phyloP scores from a whole-genome alignment of 2,797 vertebrate species.

The Dermochelys coriacea region DNA sequence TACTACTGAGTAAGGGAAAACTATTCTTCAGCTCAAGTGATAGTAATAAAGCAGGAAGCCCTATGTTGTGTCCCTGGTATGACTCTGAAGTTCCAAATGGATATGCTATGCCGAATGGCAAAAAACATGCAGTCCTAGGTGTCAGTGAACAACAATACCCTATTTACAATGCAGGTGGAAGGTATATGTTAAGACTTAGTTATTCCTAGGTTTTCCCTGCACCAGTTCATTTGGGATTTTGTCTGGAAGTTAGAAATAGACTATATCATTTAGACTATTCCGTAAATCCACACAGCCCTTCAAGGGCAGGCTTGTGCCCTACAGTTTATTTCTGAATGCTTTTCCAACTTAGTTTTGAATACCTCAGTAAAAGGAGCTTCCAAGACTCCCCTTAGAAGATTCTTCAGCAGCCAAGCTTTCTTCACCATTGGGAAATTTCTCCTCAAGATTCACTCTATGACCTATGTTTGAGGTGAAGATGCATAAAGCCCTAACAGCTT shows the following conservation, averaged over 20 bases:
- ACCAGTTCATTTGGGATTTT: neutral
- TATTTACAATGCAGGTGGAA: neutral
- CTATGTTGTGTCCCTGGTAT: neutral
- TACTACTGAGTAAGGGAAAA: slow-evolving; percentile 7
- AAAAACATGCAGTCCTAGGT: neutral
- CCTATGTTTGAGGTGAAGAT: neutral
- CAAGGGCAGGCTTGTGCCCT: neutral
- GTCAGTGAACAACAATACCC: rapidly evolving
- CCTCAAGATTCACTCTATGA: neutral
- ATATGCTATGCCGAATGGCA: neutral
- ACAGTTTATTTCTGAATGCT: rapidly evolving
- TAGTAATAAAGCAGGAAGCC: neutral
- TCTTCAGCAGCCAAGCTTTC: neutral
- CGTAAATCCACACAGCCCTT: neutral
- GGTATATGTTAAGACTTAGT: rapidly evolving
- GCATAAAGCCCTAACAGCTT: rapidly evolving
- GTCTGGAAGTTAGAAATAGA: neutral
- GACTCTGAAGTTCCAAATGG: neutral
- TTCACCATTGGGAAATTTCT: neutral
- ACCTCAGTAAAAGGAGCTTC: neutral
- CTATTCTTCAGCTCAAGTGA: neutral
- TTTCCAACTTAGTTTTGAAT: neutral
- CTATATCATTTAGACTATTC: neutral
- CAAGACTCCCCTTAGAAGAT: neutral
- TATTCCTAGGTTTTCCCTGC: neutral